phyloP scores from a whole-genome alignment of 1,140 invertebrate genomes.

The Leptinotarsa texana region DNA sequence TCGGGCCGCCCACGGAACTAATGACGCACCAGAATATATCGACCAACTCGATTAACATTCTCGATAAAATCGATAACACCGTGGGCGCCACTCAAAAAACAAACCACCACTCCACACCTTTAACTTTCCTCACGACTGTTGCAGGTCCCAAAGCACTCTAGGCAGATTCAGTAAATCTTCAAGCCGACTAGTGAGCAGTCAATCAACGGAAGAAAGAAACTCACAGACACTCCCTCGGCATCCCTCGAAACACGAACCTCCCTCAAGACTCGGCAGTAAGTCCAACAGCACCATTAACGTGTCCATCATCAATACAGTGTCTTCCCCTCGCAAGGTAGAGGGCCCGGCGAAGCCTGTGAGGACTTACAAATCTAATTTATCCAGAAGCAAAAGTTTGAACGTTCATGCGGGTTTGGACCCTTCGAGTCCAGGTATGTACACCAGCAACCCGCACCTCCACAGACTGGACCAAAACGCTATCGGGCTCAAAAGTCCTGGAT shows the following conservation, averaged over 20 bases:
- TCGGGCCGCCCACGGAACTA: neutral
- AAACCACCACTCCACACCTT: neutral
- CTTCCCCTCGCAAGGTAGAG: constrained; percentile 54
- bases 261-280: constrained; percentile 60
- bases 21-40: neutral
- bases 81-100: constrained; percentile 9
- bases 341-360: constrained; percentile 73
- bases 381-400: constrained; percentile 84
- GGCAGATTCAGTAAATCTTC: constrained; percentile 81
- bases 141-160: constrained; percentile 67
- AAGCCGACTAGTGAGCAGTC: constrained; percentile 65
- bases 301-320: constrained; percentile 70
- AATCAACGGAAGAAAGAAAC: constrained; percentile 62
- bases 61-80: neutral
- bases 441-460: constrained; percentile 76
- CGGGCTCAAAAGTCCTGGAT: constrained; percentile 80
- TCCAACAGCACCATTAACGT: constrained; percentile 73
- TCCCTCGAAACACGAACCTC: constrained; percentile 60
- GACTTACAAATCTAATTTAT: constrained; percentile 72
- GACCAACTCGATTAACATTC: neutral
- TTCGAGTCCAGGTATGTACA: constrained; percentile 63
- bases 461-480: constrained; percentile 60
- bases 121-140: constrained; percentile 45
- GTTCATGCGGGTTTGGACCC: constrained; percentile 60
- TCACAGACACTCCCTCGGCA: constrained; percentile 77